These are phyloP conservation scores for Rhadina sibilatrix DNA, from an alignment of 2,113 vertebrate genomes.

Conservation along the genomic window DNA sequence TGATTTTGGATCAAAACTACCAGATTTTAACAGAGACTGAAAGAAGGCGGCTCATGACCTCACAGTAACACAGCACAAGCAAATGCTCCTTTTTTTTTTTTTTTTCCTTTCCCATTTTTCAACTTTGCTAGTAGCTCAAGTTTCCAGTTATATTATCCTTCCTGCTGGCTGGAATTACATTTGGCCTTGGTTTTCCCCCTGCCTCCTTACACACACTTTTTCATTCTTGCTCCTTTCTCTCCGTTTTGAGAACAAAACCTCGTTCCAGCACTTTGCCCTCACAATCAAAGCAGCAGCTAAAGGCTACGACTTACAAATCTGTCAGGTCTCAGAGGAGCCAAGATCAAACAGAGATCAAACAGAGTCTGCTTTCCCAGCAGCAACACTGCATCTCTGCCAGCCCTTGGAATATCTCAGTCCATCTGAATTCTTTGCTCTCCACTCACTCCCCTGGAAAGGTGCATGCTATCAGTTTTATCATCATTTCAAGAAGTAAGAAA, in stretches of 20 bases:
- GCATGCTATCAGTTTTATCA: background rate
- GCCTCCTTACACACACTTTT: background rate
- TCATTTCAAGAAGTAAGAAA: background rate
- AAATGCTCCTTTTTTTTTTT: background rate
- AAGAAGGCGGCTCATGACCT: background rate
- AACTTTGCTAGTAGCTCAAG: background rate
- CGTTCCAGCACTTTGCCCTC: background rate
- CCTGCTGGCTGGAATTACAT: background rate
- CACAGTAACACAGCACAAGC: fast-evolving
- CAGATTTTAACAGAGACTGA: background rate
- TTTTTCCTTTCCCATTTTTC: background rate
- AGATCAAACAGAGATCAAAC: conserved; percentile 18
- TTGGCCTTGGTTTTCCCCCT: background rate
- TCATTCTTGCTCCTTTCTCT: background rate
- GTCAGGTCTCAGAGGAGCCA: background rate
- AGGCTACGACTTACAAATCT: background rate
- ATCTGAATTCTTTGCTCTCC: background rate
- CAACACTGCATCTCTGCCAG: background rate
- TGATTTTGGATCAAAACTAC: background rate
- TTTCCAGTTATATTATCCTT: background rate
- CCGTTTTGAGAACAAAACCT: background rate
- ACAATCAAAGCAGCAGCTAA: conserved; percentile 29
- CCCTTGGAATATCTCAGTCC: background rate
- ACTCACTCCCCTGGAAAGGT: background rate
- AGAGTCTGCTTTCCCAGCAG: background rate